Percentiles rank a stretch among this genome's conserved stretches.
Conservation (phyloP, 2,888 invertebrate genomes). For the Buathra laborator region DNA sequence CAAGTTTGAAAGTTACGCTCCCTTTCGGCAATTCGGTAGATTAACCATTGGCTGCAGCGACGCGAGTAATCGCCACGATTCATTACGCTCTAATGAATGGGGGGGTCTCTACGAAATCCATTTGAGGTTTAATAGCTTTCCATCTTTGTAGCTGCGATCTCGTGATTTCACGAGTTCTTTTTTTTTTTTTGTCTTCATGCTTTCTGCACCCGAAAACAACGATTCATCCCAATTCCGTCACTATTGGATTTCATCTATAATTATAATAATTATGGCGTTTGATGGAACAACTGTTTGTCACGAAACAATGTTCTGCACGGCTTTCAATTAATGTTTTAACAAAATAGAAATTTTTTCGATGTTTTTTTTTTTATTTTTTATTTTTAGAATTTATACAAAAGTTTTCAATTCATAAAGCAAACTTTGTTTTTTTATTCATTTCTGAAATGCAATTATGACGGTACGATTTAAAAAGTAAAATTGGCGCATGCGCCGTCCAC, state of each 20-base stretch:
- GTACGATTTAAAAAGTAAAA: too few species aligned
- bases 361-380: too few species aligned
- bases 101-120: constrained; percentile 34
- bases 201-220: constrained; percentile 14
- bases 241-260: neutral
- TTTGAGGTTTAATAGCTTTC: constrained; percentile 36
- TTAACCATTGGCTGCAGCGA: constrained; percentile 40
- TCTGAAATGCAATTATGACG: too few species aligned
- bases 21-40: constrained; percentile 16
- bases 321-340: too few species aligned
- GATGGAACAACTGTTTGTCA: too few species aligned
- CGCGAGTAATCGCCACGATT: constrained; percentile 37
- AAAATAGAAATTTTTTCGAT: too few species aligned
- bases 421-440: too few species aligned
- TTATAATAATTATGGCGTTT: neutral
- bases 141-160: constrained; percentile 30
- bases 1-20: neutral
- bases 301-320: too few species aligned
- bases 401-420: too few species aligned
- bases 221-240: constrained; percentile 7
- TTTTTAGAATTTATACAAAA: too few species aligned
- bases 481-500: too few species aligned
- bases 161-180: constrained; percentile 16
- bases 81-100: constrained; percentile 54
- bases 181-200: neutral